Evolutionary conservation across 2,888 invertebrate genomes (phyloP).

Genomic region (Hirtodrosophila duncani): DNA sequence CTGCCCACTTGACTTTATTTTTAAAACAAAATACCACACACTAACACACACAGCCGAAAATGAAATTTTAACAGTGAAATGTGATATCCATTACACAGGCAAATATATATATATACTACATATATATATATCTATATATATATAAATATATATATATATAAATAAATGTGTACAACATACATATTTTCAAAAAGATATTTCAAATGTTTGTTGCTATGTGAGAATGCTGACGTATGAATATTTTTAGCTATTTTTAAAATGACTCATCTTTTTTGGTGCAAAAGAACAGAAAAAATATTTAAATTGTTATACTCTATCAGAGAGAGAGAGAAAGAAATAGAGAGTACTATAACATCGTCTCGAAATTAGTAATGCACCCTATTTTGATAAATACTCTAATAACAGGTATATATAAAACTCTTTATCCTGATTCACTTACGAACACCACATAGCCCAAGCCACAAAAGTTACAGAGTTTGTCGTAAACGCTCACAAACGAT

Average conservation of each 20-base stretch:
- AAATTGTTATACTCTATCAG: constrained; percentile 26
- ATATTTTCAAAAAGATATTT: constrained; percentile 37
- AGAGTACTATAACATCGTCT: too few species aligned
- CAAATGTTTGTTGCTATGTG: constrained; percentile 50
- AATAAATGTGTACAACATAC: not conserved
- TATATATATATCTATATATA: constrained; percentile 9
- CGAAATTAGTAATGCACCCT: too few species aligned
- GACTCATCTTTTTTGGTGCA: too few species aligned
- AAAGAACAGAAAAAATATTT: constrained; percentile 36
- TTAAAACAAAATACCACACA: constrained; percentile 39
- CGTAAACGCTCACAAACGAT: too few species aligned
- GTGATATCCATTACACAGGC: constrained; percentile 40
- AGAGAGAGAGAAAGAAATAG: too few species aligned
- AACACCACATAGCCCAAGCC: too few species aligned
- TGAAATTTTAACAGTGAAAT: constrained; percentile 47
- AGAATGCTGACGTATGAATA: constrained; percentile 23
- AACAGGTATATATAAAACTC: too few species aligned
- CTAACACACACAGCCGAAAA: constrained; percentile 33
- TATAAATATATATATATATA: constrained; percentile 1
- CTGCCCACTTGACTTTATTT: constrained; percentile 56
- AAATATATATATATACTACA: constrained; percentile 7
- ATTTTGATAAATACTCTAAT: too few species aligned
- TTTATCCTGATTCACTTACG: too few species aligned
- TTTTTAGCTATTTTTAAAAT: constrained; percentile 57
- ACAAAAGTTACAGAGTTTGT: too few species aligned